These are phyloP conservation scores for Pseudobourletiella spinata DNA, from an alignment of 1,140 invertebrate genomes.

Conservation along the genomic window DNA sequence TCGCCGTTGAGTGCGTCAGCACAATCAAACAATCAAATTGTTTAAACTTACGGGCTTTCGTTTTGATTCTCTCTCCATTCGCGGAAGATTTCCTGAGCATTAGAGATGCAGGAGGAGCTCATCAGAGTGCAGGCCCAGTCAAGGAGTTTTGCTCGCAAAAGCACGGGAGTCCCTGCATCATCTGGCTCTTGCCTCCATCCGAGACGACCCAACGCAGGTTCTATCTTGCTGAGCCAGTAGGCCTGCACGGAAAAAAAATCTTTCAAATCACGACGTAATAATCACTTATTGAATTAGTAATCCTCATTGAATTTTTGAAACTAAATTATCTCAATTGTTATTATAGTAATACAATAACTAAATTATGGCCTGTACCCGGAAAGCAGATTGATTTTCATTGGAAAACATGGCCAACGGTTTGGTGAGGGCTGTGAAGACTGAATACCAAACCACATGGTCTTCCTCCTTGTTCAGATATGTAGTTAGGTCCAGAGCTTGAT, in stretches of 20 bases:
- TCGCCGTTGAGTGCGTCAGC: no score
- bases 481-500: constrained; percentile 19
- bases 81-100: constrained; percentile 14
- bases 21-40: no score
- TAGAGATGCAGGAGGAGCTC: constrained; percentile 10
- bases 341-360: no score
- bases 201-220: no score
- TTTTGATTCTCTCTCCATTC: constrained; percentile 26
- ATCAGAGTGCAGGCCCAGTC: constrained; percentile 32
- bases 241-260: no score
- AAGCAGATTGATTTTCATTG: not conserved
- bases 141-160: constrained; percentile 11
- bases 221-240: no score
- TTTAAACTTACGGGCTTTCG: no score
- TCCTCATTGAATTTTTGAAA: no score
- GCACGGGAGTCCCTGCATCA: constrained; percentile 8
- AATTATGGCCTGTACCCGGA: no score
- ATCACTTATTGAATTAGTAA: no score
- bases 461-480: constrained; percentile 12
- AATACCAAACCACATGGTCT: constrained; percentile 9
- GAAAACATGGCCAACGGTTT: not conserved
- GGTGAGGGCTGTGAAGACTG: not conserved
- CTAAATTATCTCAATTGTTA: no score
- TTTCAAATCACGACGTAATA: no score
- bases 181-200: constrained; percentile 15